These are phyloP conservation scores for Polyodon spathula DNA, from an alignment of 2,113 vertebrate species.

Conservation along the genomic window DNA sequence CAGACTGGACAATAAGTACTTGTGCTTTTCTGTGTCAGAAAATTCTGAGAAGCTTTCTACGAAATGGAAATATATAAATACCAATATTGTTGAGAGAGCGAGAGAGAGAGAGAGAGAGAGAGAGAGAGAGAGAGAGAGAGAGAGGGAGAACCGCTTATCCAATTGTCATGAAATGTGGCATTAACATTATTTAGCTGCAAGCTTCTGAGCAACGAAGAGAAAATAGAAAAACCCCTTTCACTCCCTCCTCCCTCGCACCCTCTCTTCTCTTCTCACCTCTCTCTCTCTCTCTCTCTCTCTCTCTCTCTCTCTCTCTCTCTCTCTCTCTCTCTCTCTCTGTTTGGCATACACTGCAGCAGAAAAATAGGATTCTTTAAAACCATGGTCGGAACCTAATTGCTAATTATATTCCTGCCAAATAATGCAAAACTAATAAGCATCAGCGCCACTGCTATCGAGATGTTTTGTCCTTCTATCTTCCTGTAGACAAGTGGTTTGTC, in stretches of 20 bases:
- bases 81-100: no score
- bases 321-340: constrained; percentile 19
- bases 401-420: not conserved
- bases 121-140: not conserved
- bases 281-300: no score
- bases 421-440: no score
- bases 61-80: no score
- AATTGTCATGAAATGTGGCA: not conserved
- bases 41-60: no score
- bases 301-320: constrained; percentile 7
- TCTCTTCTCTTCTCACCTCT: constrained; percentile 20
- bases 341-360: no score
- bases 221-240: constrained; percentile 16
- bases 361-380: no score
- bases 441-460: no score
- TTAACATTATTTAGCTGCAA: not conserved
- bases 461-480: no score
- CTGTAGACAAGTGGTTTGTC: constrained; percentile 29
- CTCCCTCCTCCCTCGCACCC: constrained; percentile 7
- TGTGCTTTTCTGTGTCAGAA: no score
- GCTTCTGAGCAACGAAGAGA: not conserved
- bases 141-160: not conserved
- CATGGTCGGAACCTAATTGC: not conserved
- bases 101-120: constrained; percentile 7
- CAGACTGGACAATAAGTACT: no score